Percentiles rank a stretch among this genome's conserved stretches.
phyloP scores from a whole-genome alignment of 2,113 vertebrate species.

The Perognathus longimembris region DNA sequence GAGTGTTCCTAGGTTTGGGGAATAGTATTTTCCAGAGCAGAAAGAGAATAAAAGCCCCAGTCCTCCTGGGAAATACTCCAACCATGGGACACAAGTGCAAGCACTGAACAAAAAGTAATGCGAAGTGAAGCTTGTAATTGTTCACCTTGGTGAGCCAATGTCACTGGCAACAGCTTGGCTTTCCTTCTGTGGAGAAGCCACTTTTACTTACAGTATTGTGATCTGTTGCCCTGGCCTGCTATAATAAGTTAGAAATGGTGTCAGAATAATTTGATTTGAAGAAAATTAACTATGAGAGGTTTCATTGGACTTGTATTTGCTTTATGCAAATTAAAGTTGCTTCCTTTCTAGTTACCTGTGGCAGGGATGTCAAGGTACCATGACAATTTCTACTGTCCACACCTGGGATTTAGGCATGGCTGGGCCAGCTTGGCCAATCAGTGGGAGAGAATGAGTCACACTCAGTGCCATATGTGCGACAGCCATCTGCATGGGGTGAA shows the following conservation, averaged over 20 bases:
- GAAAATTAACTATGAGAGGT: background rate
- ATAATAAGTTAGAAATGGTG: background rate
- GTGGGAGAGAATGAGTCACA: background rate
- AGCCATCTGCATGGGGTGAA: background rate
- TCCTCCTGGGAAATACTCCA: background rate
- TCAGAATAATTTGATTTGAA: background rate
- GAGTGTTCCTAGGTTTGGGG: background rate
- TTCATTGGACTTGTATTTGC: slow-evolving; percentile 26
- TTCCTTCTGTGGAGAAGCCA: background rate
- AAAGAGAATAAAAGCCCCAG: background rate
- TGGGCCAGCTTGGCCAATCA: background rate
- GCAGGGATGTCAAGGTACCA: background rate
- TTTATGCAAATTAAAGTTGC: slow-evolving; percentile 22
- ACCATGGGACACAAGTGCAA: background rate
- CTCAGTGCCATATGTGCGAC: background rate
- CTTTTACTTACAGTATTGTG: background rate
- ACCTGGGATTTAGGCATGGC: background rate
- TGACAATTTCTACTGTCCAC: background rate
- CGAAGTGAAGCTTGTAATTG: background rate
- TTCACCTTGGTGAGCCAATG: background rate
- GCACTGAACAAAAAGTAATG: background rate
- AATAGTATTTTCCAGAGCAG: background rate
- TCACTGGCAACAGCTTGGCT: background rate
- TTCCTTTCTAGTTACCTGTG: background rate
- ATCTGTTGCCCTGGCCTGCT: background rate